A percentile compares a stretch with the other conserved stretches of the same genome.
phyloP scores from a whole-genome alignment of 2,113 vertebrate species.

The Eulacestoma nigropectus region DNA sequence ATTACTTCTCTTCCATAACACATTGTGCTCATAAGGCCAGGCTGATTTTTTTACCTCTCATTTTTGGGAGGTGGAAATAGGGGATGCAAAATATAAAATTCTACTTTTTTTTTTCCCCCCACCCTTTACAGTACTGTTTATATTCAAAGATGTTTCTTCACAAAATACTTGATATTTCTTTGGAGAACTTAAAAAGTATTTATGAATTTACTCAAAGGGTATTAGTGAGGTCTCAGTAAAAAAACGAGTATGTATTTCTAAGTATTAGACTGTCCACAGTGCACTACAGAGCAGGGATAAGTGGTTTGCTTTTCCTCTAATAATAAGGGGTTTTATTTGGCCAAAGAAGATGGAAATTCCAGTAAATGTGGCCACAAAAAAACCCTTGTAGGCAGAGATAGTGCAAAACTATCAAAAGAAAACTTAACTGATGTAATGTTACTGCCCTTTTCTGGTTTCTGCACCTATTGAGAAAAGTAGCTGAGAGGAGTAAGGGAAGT shows the following conservation, averaged over 20 bases:
- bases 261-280: neutral
- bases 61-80: neutral
- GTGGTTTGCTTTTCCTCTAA: neutral
- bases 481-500: neutral
- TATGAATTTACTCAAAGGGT: neutral
- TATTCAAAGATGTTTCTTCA: neutral
- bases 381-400: neutral
- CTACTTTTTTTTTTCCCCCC: neutral
- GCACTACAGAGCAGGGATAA: neutral
- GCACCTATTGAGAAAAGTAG: neutral
- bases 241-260: neutral
- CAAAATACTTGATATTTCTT: neutral
- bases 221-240: neutral
- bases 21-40: rapidly evolving
- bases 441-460: neutral
- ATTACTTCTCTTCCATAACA: neutral
- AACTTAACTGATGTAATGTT: neutral
- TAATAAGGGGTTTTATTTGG: neutral
- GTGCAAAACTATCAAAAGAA: neutral
- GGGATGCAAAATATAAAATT: neutral
- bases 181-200: neutral
- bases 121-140: neutral
- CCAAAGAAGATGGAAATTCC: neutral
- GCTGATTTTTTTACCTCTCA: neutral
- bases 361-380: neutral